These are phyloP conservation scores for Drosophila suboccidentalis DNA, from an alignment of 2,888 invertebrate species.

Conservation along the genomic window DNA sequence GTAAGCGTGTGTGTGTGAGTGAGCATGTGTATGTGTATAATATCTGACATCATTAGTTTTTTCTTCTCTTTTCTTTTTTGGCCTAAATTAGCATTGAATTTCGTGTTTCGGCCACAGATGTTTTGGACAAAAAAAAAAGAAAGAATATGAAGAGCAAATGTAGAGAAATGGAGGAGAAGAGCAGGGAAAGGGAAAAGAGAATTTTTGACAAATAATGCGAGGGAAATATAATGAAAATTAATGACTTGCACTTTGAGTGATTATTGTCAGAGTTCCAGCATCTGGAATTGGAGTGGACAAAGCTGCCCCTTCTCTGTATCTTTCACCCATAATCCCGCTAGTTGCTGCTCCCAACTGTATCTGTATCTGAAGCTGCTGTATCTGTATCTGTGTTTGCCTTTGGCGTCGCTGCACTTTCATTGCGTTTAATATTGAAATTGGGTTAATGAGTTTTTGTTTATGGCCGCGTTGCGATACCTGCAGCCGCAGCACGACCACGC, in stretches of 20 bases:
- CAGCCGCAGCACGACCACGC: conserved; percentile 13
- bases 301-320: background rate
- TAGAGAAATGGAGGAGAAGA: background rate
- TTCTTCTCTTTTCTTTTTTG: background rate
- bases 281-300: conserved; percentile 5
- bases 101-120: conserved; percentile 13
- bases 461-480: conserved; percentile 47
- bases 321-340: background rate
- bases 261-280: conserved; percentile 38
- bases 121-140: background rate
- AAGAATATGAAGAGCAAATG: background rate
- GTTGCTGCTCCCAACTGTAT: background rate
- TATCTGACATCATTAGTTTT: conserved; percentile 27
- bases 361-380: conserved; percentile 6
- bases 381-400: conserved; percentile 30
- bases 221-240: conserved; percentile 60
- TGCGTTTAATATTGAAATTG: conserved; percentile 74
- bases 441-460: conserved; percentile 78
- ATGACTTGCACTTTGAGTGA: conserved; percentile 60
- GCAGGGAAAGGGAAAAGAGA: background rate
- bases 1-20: background rate
- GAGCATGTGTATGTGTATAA: conserved; percentile 2
- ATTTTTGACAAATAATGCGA: conserved; percentile 53
- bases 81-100: conserved; percentile 20
- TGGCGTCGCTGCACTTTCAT: conserved; percentile 59